Evolutionary conservation across 1,140 invertebrate species (phyloP), one percentile per base, ranked within the genome.

Genomic region (Calliopsis andreniformis): DNA sequence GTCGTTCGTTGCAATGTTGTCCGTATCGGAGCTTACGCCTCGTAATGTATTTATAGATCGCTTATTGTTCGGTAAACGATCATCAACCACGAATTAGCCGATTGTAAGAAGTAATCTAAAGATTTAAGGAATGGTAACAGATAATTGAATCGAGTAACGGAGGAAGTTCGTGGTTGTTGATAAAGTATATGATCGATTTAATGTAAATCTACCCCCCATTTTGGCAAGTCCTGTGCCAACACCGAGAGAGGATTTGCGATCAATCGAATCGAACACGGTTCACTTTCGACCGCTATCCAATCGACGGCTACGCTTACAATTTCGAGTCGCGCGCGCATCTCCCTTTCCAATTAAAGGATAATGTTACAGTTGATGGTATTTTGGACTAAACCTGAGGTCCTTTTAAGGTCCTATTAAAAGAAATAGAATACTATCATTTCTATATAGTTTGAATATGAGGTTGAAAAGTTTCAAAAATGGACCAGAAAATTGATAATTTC

Each of bases 11-110:
- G 89, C 89, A 87, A 88, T 92, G 89, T 91, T 91, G 84, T 90
- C 83, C 85, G 85, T 89, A 86, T 64, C 84, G 82, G 89, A 92
- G 91, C 89, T 92, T 91, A 90, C 85, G 89, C 89, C 89, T 91
- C 89, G 88, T 91, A 89, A 87, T 92, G 88, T 91, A 91, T 92
- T 91, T 91, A 91, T 91, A 90, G 87, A 91, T 91, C 89, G 89
- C 89, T 89, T 89, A 87, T 76, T 70, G 76, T 59, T 61, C 73
- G n/a, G 59, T 76, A 62, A 14, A 68, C 73, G 30, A 55, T 83
- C 80, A 76, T 72, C 53, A 58, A 62, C 80, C 82, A 84, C 80
- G 77, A 76, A 69, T 69, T 6, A 18, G 2, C 0, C n/a, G 18
- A 12, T 0, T 3, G 1, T 14, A 12, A 23, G 30, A 39, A 51